Evolutionary conservation across 2,113 vertebrate species (phyloP).

Genomic region (Lepus timidus): DNA sequence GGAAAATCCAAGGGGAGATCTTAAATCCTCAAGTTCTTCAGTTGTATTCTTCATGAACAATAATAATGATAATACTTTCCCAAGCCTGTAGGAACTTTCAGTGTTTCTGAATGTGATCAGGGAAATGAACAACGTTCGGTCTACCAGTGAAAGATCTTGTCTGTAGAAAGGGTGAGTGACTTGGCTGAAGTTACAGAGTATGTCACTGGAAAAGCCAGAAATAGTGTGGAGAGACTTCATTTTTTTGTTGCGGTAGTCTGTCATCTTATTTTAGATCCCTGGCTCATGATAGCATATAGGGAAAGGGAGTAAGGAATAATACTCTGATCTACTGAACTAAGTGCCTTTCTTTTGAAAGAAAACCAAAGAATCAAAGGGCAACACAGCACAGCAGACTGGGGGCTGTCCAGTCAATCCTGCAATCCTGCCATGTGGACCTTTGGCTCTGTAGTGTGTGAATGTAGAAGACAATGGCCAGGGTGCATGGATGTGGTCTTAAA

Average conservation of each 20-base stretch:
- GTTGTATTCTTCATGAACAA: constrained; percentile 75
- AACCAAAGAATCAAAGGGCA: constrained; percentile 6
- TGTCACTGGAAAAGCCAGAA: constrained; percentile 46
- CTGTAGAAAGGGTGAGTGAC: constrained; percentile 18
- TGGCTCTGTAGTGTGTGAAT: background rate
- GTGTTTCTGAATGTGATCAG: constrained; percentile 16
- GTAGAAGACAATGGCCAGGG: background rate
- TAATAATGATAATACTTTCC: constrained; percentile 68
- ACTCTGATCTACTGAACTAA: constrained; percentile 50
- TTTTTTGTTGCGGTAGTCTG: constrained; percentile 26
- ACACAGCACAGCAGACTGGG: background rate
- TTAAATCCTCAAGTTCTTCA: constrained; percentile 74
- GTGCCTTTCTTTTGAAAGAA: constrained; percentile 28
- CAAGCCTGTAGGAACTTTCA: constrained; percentile 37
- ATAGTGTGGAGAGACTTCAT: background rate
- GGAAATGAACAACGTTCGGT: constrained; percentile 36
- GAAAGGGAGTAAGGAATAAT: constrained; percentile 29
- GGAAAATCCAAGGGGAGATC: constrained; percentile 67
- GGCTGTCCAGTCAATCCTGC: background rate
- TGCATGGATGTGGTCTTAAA: background rate
- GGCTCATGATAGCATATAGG: background rate
- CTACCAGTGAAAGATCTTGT: constrained; percentile 17
- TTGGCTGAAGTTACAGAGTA: constrained; percentile 16
- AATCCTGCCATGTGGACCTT: background rate
- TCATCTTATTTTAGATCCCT: background rate